These are phyloP conservation scores for Proisotoma minuta DNA, from an alignment of 2,888 invertebrate species.

Conservation along the genomic window DNA sequence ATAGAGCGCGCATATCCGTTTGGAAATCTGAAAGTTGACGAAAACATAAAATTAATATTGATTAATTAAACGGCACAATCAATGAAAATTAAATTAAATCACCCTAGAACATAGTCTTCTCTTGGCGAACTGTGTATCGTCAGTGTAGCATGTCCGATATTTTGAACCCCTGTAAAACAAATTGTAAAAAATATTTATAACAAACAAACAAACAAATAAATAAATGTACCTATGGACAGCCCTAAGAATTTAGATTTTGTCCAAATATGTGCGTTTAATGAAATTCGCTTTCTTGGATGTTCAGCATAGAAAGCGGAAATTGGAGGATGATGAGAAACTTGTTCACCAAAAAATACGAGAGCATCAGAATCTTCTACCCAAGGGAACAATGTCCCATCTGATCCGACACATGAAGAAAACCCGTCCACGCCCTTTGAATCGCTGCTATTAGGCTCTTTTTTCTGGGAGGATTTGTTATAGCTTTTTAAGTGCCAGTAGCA, in stretches of 20 bases:
- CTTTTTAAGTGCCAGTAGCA: constrained; percentile 71
- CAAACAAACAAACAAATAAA: constrained; percentile 47
- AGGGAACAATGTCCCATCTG: constrained; percentile 35
- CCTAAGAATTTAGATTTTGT: constrained; percentile 99
- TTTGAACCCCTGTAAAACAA: constrained; percentile 63
- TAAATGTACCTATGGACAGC: constrained; percentile 72
- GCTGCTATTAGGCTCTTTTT: constrained; percentile 8
- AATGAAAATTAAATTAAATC: too few species aligned
- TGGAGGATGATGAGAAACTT: constrained; percentile 98
- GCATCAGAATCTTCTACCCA: constrained; percentile 45
- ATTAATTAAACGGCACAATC: too few species aligned
- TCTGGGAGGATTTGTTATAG: constrained; percentile 14
- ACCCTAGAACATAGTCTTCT: constrained; percentile 42
- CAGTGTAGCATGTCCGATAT: constrained; percentile 92
- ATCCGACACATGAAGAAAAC: constrained; percentile 83
- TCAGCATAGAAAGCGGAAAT: constrained; percentile 97
- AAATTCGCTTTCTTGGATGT: constrained; percentile 81
- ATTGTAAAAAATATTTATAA: constrained; percentile 4
- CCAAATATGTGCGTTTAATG: constrained; percentile 94
- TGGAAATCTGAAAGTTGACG: too few species aligned
- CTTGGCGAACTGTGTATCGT: constrained; percentile 39
- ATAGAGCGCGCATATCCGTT: constrained; percentile 98
- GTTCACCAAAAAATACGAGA: constrained; percentile 81
- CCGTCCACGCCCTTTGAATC: constrained; percentile 20
- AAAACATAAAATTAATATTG: too few species aligned